Evolutionary conservation across 1,140 invertebrate species (phyloP).

Genomic region (Cotesia typhae): DNA sequence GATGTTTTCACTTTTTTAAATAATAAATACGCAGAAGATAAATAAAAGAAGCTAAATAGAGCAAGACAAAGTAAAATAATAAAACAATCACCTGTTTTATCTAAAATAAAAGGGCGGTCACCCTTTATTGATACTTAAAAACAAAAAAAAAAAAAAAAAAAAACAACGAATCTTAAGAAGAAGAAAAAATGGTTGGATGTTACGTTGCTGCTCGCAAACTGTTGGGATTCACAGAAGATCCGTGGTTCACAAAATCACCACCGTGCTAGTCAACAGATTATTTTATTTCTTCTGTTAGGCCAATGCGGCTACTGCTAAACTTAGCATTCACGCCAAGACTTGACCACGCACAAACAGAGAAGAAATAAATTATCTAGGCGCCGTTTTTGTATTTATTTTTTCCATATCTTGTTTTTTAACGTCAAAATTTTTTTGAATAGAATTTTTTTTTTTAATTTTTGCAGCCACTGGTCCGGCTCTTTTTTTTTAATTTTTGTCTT

Average conservation of each 20-base stretch:
- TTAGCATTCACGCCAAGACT: conserved; percentile 56
- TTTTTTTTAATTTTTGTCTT: neutral
- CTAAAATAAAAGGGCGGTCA: neutral
- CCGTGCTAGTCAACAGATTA: conserved; percentile 20
- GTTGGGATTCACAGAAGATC: conserved; percentile 43
- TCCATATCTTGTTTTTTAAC: conserved; percentile 5
- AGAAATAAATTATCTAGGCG: conserved; percentile 3
- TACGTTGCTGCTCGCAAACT: conserved; percentile 53
- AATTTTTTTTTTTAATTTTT: neutral
- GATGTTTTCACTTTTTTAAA: neutral
- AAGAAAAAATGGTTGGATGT: conserved; percentile 34
- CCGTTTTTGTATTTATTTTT: conserved; percentile 2
- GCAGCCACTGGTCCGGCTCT: neutral
- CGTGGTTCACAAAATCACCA: conserved; percentile 47
- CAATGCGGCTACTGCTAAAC: conserved; percentile 64
- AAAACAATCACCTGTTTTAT: neutral
- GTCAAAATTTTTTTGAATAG: too few relatives aligned
- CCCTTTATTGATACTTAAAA: neutral
- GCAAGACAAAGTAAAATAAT: neutral
- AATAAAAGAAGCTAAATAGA: neutral
- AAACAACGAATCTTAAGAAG: conserved; percentile 22
- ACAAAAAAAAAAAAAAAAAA: neutral
- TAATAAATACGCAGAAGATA: neutral
- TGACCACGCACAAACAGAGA: conserved; percentile 55
- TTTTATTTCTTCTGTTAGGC: conserved; percentile 44